Conservation (phyloP, 2,113 vertebrate genomes). For the Oplegnathus fasciatus region DNA sequence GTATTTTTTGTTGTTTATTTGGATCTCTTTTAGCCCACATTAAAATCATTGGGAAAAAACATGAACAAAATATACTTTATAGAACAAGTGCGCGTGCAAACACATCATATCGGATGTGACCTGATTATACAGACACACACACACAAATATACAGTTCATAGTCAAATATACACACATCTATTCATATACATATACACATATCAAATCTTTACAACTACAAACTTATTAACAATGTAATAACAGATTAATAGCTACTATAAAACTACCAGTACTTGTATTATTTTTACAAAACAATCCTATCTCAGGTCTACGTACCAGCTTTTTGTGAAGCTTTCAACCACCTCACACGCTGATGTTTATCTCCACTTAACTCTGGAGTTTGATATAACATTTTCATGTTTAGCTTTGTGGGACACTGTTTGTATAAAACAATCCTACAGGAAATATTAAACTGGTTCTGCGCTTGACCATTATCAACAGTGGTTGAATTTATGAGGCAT, state of each 20-base stretch:
- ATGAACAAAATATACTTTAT: background rate
- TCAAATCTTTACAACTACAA: background rate
- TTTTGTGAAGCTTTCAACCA: background rate
- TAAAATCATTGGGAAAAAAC: background rate
- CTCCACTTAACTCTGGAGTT: background rate
- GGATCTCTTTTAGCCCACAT: background rate
- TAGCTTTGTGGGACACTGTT: background rate
- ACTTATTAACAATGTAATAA: background rate
- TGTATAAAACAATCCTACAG: background rate
- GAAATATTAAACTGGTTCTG: conserved; percentile 2
- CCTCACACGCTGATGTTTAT: background rate
- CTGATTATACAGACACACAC: background rate
- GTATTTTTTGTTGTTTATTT: background rate
- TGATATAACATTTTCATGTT: background rate
- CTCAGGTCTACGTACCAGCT: background rate
- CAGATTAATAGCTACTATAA: background rate
- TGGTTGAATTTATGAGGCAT: background rate
- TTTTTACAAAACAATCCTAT: background rate
- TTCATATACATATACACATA: too few relatives aligned
- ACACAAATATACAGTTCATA: background rate
- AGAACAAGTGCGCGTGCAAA: background rate
- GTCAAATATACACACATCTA: background rate
- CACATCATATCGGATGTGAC: background rate
- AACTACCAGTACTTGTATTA: too few relatives aligned
- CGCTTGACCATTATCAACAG: conserved; percentile 16